Percentiles rank a stretch among this genome's conserved stretches.
Evolutionary conservation across 2,888 invertebrate genomes (phyloP).

Genomic region (Nymphalis polychloros): DNA sequence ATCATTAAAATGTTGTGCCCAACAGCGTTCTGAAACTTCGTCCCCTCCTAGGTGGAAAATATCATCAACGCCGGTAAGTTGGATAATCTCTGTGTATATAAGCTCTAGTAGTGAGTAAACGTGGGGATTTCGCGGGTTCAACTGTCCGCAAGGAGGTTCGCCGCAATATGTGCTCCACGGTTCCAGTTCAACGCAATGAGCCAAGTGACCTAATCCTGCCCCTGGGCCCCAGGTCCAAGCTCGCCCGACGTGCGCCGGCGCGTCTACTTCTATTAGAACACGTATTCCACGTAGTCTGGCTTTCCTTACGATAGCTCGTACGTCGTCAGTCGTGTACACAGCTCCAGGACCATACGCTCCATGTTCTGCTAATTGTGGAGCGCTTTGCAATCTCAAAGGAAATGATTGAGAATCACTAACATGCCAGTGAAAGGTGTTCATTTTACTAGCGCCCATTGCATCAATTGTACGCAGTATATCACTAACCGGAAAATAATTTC

Average conservation of each 20-base stretch:
- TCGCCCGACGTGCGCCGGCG: conserved; percentile 93
- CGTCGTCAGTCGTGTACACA: conserved; percentile 86
- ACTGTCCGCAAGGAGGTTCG: conserved; percentile 93
- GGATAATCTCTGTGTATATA: conserved; percentile 88
- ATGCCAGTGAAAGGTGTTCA: conserved; percentile 97
- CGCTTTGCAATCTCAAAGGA: conserved; percentile 89
- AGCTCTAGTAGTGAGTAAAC: conserved; percentile 87
- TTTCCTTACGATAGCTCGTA: conserved; percentile 87
- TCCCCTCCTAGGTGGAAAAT: conserved; percentile 92
- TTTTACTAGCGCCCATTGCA: conserved; percentile 93
- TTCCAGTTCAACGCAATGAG: conserved; percentile 89
- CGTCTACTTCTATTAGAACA: conserved; percentile 93
- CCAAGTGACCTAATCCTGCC: conserved; percentile 88
- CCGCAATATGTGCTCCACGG: conserved; percentile 91
- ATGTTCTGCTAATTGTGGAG: conserved; percentile 89
- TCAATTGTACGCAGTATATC: conserved; percentile 88
- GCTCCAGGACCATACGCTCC: conserved; percentile 93
- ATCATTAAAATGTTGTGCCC: conserved; percentile 88
- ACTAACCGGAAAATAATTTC: conserved; percentile 91
- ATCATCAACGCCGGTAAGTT: conserved; percentile 88
- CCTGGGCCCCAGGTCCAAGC: conserved; percentile 92
- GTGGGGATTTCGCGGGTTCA: conserved; percentile 90
- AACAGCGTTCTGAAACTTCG: conserved; percentile 91
- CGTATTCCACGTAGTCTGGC: conserved; percentile 92
- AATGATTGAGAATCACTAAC: conserved; percentile 95